phyloP scores from a whole-genome alignment of 2,797 vertebrate genomes.

The Cyclopterus lumpus region DNA sequence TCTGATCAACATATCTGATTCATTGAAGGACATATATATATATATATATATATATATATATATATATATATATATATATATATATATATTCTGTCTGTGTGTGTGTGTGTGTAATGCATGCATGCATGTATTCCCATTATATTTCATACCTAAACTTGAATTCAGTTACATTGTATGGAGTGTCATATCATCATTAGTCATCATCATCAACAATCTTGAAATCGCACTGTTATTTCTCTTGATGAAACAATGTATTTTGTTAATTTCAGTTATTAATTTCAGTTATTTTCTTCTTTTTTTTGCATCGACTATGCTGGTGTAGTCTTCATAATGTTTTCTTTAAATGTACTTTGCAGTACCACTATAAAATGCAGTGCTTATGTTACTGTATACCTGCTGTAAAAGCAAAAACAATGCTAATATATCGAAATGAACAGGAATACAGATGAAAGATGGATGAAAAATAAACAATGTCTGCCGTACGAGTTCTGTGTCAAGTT shows the following conservation, averaged over 20 bases:
- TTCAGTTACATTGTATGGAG: conserved; percentile 32
- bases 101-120: conserved; percentile 58
- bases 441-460: conserved; percentile 59
- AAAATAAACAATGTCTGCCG: conserved; percentile 65
- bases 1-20: conserved; percentile 19
- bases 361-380: conserved; percentile 69
- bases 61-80: conserved; percentile 27
- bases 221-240: conserved; percentile 43
- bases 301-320: conserved; percentile 85
- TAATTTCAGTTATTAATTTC: conserved; percentile 32
- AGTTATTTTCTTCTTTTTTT: conserved; percentile 21
- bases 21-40: conserved; percentile 57
- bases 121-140: conserved; percentile 67
- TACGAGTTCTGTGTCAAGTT: neutral
- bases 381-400: conserved; percentile 76
- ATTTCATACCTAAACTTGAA: conserved; percentile 64
- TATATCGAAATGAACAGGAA: conserved; percentile 84
- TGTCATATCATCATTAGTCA: conserved; percentile 29
- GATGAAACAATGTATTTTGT: conserved; percentile 35
- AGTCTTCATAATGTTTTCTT: conserved; percentile 69
- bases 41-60: conserved; percentile 18
- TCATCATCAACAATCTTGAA: conserved; percentile 32
- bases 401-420: conserved; percentile 83
- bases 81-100: neutral
- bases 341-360: conserved; percentile 59